phyloP scores from a whole-genome alignment of 2,113 vertebrate species.

The Anas platyrhynchos region DNA sequence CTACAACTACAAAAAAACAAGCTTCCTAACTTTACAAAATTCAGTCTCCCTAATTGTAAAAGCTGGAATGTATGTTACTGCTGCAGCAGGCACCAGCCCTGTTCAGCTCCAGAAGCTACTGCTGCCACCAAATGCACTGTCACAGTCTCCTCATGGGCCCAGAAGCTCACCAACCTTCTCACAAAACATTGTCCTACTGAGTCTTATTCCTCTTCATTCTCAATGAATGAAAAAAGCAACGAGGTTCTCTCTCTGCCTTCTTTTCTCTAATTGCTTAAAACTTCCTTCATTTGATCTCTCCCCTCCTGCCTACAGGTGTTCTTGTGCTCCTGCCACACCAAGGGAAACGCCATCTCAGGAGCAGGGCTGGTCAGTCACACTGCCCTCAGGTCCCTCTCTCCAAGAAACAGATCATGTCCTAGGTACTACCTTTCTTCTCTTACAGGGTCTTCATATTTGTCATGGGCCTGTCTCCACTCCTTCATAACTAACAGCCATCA shows the following conservation, averaged over 20 bases:
- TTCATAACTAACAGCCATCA: not conserved
- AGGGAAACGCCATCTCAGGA: not conserved
- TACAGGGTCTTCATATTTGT: not conserved
- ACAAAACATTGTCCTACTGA: not conserved
- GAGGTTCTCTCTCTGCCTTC: not conserved
- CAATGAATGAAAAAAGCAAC: not conserved
- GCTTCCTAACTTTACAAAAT: not conserved
- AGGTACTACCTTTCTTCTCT: not conserved
- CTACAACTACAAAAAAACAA: not conserved
- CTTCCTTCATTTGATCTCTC: not conserved
- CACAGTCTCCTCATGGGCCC: not conserved
- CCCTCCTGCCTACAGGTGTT: not conserved
- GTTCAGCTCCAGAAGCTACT: not conserved
- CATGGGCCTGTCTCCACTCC: not conserved
- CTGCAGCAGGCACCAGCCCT: not conserved
- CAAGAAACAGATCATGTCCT: not conserved
- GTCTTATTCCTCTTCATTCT: not conserved
- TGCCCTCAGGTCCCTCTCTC: not conserved
- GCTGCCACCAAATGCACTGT: not conserved
- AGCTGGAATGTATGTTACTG: rapidly evolving
- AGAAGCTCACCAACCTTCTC: not conserved
- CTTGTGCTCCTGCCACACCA: not conserved
- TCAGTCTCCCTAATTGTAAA: not conserved
- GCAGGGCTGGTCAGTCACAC: not conserved
- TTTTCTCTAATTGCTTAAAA: not conserved